phyloP scores from a whole-genome alignment of 2,888 invertebrate genomes.

The Scaptomyza flava region DNA sequence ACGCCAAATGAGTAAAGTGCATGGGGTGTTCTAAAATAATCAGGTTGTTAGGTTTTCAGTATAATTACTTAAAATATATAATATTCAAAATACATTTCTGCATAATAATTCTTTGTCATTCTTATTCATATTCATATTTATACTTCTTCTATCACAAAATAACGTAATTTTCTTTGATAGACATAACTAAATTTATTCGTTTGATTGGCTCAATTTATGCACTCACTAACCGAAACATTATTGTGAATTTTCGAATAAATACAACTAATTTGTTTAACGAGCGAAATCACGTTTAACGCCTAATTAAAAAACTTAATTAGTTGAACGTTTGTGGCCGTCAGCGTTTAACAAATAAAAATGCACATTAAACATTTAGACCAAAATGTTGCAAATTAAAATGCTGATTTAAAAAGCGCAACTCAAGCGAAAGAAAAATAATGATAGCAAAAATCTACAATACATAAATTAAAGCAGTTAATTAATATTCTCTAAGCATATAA shows the following conservation, averaged over 20 bases:
- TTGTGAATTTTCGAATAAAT: slow-evolving; percentile 12
- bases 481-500: background rate
- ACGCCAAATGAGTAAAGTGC: background rate
- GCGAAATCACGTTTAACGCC: slow-evolving; percentile 47
- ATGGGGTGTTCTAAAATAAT: background rate
- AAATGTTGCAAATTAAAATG: slow-evolving; percentile 22
- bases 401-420: slow-evolving; percentile 15
- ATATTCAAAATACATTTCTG: too few species aligned
- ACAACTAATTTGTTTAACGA: slow-evolving; percentile 53
- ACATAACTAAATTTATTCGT: slow-evolving; percentile 30
- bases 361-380: slow-evolving; percentile 17
- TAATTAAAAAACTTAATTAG: slow-evolving; percentile 67
- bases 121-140: too few species aligned
- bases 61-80: too few species aligned
- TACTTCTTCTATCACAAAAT: background rate
- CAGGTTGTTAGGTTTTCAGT: too few species aligned
- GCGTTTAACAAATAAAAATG: slow-evolving; percentile 48
- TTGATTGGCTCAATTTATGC: slow-evolving; percentile 33
- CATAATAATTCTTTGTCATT: too few species aligned
- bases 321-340: slow-evolving; percentile 62
- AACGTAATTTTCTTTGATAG: background rate
- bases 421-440: background rate
- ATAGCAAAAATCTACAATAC: background rate
- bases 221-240: slow-evolving; percentile 9
- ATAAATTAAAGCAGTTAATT: background rate